A percentile compares a stretch with the other conserved stretches of the same genome.
Evolutionary conservation across 2,888 invertebrate genomes (phyloP).

Genomic region (Volucella zonaria): DNA sequence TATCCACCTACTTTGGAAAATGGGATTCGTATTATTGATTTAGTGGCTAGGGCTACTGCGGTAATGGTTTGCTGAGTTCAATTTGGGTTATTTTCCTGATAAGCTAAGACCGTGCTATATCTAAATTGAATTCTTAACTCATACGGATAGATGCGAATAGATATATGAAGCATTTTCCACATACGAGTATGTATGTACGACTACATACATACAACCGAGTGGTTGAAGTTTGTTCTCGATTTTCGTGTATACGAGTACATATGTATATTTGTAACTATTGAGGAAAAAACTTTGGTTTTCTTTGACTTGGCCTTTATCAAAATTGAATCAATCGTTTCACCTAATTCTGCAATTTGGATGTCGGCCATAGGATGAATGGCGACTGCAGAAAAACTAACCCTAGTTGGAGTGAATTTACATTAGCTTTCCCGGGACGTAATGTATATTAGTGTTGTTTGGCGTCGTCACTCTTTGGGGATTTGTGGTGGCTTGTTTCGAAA

Average conservation of each 20-base stretch:
- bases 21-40: slow-evolving; percentile 67
- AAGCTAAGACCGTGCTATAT: slow-evolving; percentile 16
- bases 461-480: slow-evolving; percentile 55
- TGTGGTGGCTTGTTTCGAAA: slow-evolving; percentile 57
- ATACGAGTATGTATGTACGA: not conserved
- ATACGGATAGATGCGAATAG: not conserved
- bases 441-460: slow-evolving; percentile 37
- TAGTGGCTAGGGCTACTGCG: slow-evolving; percentile 61
- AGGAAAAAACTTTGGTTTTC: not conserved
- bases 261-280: not conserved
- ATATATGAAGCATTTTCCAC: slow-evolving; percentile 12
- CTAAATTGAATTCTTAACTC: slow-evolving; percentile 63
- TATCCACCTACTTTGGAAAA: slow-evolving; percentile 43
- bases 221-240: slow-evolving; percentile 16
- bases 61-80: slow-evolving; percentile 59
- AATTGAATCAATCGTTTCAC: slow-evolving; percentile 54
- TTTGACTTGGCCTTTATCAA: slow-evolving; percentile 4
- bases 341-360: slow-evolving; percentile 62
- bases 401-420: slow-evolving; percentile 26
- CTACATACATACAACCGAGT: too few species aligned
- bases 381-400: slow-evolving; percentile 24
- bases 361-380: slow-evolving; percentile 7
- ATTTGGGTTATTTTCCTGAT: slow-evolving; percentile 38
- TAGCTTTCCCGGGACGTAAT: slow-evolving; percentile 7
- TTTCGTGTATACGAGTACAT: slow-evolving; percentile 1